Conservation (phyloP, 2,888 invertebrate species). For the Tuta absoluta region DNA sequence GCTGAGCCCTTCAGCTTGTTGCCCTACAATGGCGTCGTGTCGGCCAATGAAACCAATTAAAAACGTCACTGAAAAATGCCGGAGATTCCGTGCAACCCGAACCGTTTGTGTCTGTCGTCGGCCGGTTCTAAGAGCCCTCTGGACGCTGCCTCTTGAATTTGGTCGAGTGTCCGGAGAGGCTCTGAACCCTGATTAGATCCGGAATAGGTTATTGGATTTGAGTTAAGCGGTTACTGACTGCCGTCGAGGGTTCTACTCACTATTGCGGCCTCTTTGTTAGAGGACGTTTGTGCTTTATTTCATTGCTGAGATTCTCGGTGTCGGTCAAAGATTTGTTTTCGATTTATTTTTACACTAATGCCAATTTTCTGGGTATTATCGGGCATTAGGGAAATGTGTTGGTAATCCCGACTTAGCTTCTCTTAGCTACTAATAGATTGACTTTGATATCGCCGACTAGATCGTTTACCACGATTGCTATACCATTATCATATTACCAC, state of each 20-base stretch:
- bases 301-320: conserved; percentile 11
- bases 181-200: conserved; percentile 63
- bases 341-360: conserved; percentile 5
- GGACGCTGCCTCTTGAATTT: conserved; percentile 54
- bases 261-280: conserved; percentile 8
- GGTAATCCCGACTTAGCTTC: no score
- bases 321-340: background rate
- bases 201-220: conserved; percentile 61
- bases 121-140: conserved; percentile 48
- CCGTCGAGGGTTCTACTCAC: conserved; percentile 27
- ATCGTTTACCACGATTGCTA: no score
- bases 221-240: conserved; percentile 55
- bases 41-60: conserved; percentile 59
- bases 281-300: conserved; percentile 17
- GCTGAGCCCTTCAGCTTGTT: conserved; percentile 47
- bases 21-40: conserved; percentile 43
- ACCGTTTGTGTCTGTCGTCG: conserved; percentile 46
- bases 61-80: conserved; percentile 44
- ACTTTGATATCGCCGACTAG: no score
- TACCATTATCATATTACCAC: no score
- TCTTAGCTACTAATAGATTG: no score
- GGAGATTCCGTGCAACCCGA: conserved; percentile 33
- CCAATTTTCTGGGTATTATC: background rate
- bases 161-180: conserved; percentile 50
- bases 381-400: background rate